Evolutionary conservation across 2,888 invertebrate species (phyloP).

Genomic region (Linyphia triangularis): DNA sequence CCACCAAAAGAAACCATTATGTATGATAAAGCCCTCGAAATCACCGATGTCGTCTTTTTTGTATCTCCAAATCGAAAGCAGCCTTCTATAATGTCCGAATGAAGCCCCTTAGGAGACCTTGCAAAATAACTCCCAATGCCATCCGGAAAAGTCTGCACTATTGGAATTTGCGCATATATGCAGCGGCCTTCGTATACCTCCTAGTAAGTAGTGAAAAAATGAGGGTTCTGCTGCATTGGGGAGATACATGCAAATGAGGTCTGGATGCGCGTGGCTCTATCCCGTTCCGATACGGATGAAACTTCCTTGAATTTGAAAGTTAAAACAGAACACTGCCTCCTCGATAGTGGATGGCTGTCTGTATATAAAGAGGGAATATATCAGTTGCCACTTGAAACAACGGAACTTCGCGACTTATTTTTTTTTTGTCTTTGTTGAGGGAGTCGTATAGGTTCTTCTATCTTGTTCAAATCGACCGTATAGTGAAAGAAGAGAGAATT

Average conservation of each 20-base stretch:
- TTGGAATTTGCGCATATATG: slow-evolving; percentile 49
- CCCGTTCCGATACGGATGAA: slow-evolving; percentile 42
- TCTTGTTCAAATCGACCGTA: slow-evolving; percentile 56
- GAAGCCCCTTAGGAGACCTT: not conserved
- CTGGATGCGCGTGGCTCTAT: slow-evolving; percentile 16
- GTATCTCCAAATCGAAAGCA: not conserved
- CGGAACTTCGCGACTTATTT: slow-evolving; percentile 22
- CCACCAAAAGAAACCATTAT: slow-evolving; percentile 31
- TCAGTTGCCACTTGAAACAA: slow-evolving; percentile 55
- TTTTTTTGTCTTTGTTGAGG: slow-evolving; percentile 34
- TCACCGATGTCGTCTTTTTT: slow-evolving; percentile 37
- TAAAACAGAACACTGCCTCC: slow-evolving; percentile 51
- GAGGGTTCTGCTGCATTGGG: not conserved
- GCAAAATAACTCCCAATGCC: slow-evolving; percentile 9
- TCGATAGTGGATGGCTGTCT: slow-evolving; percentile 27
- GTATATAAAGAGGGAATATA: slow-evolving; percentile 58
- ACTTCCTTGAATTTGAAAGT: slow-evolving; percentile 67
- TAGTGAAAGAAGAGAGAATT: not conserved
- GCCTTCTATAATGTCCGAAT: not conserved
- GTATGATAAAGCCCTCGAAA: slow-evolving; percentile 32
- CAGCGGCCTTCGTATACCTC: not conserved
- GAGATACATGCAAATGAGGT: slow-evolving; percentile 33
- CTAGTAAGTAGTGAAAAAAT: not conserved
- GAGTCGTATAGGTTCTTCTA: slow-evolving; percentile 14
- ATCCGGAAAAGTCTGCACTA: slow-evolving; percentile 31